Conservation (phyloP, 2,797 vertebrate genomes). For the Cossypha dichroa region DNA sequence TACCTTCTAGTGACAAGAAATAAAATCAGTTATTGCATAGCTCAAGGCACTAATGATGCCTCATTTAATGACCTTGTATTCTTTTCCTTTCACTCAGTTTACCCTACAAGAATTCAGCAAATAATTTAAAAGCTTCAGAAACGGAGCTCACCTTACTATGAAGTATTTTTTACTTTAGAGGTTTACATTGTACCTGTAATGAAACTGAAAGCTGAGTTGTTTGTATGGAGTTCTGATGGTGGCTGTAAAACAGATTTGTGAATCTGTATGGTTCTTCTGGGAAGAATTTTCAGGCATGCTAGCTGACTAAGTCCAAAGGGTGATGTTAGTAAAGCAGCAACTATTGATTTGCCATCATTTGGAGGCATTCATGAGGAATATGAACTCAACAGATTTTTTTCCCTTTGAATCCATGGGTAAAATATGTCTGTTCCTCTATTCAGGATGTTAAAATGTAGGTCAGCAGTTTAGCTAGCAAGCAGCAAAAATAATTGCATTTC, state of each 20-base stretch:
- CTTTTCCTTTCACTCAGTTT: neutral
- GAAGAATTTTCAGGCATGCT: neutral
- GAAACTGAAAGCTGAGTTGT: neutral
- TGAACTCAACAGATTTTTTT: neutral
- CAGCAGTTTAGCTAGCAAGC: neutral
- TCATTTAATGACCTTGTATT: neutral
- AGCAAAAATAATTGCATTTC: slow-evolving; percentile 30
- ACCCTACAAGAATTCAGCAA: neutral
- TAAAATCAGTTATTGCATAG: neutral
- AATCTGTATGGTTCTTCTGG: neutral
- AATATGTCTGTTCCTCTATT: neutral
- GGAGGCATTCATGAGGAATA: neutral
- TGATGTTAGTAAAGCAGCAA: neutral
- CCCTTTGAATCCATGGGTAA: neutral
- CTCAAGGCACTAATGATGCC: neutral
- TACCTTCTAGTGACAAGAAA: neutral
- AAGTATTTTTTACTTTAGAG: neutral
- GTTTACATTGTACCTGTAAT: neutral
- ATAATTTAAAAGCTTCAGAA: neutral
- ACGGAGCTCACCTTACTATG: neutral
- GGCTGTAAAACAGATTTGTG: neutral
- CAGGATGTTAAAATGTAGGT: slow-evolving; percentile 6
- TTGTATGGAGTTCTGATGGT: neutral
- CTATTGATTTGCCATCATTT: slow-evolving; percentile 12
- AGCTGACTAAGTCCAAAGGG: neutral